Evolutionary conservation across 1,140 invertebrate genomes (phyloP), one percentile per base, ranked within the genome.

Genomic region (Drosophila sulfurigaster): DNA sequence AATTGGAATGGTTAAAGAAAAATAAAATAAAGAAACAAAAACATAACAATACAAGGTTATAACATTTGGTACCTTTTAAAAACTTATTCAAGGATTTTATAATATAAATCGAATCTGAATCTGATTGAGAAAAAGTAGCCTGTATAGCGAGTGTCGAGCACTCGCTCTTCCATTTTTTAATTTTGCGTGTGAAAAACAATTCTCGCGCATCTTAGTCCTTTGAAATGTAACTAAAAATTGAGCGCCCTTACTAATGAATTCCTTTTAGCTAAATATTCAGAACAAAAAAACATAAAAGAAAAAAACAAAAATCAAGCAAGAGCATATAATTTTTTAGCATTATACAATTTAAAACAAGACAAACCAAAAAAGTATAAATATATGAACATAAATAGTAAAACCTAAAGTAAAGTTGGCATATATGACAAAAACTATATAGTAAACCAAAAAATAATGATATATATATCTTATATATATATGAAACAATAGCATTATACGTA

Each of bases 11-110:
- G 66, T 66, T 32, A 65, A 15, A 52, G 78, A 74, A 46, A 74
- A 35, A 58, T 57, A 45, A 54, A 30, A 32, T 60, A 70, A 67
- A 57, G 25, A 13, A 68, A 69, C 62, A 49, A 41, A 32, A 38
- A 38, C 35, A 10, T 41, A 38, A 65, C 52, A 65, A 80, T 58
- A 86, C 79, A 87, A 82, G 77, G 68, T 83, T 82, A 87, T 63
- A 85, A 77, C 78, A 91, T 91, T 91, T 83, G 83, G 88, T 91
- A 91, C 88, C 88, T 91, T 91, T 83, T 85, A 91, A 91, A 82
- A 38, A 78, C 87, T 81, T 89, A 89, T 85, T 89, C 75, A 81
- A 54, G 77, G 78, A 89, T 88, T 89, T 88, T 88, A 88, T 75
- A 78, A 82, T 67, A 78, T 20, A 74, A 52, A 72, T 48, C 59